Evolutionary conservation across 1,140 invertebrate species (phyloP).

Genomic region (Pomacea maculata): DNA sequence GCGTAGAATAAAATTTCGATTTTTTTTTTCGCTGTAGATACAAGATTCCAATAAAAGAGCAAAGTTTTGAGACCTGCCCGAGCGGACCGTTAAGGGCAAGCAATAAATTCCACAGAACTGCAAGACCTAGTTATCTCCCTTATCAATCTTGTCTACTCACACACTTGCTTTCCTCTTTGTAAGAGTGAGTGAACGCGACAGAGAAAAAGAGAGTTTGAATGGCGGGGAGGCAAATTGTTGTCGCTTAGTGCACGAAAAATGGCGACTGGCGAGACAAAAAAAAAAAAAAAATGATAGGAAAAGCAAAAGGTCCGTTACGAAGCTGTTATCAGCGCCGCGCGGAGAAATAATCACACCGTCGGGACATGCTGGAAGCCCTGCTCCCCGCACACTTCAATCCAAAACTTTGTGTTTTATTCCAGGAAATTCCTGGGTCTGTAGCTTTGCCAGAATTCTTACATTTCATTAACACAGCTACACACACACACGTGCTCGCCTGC

Average conservation of each 20-base stretch:
- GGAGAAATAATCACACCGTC: background rate
- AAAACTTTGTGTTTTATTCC: background rate
- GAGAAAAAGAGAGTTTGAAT: background rate
- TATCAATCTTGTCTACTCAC: too few relatives aligned
- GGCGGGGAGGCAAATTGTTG: background rate
- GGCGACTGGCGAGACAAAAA: background rate
- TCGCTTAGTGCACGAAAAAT: background rate
- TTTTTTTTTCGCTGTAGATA: background rate
- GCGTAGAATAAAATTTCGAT: background rate
- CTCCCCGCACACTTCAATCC: background rate
- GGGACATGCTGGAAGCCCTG: background rate
- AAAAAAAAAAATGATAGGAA: too few relatives aligned
- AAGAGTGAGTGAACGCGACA: background rate
- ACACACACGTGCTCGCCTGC: background rate
- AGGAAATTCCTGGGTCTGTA: background rate
- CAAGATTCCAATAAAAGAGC: background rate
- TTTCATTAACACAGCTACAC: background rate
- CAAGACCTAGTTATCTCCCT: background rate
- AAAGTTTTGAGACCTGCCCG: background rate
- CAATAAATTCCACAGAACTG: background rate
- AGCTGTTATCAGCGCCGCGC: background rate
- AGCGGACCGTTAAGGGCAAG: background rate
- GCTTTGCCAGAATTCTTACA: background rate
- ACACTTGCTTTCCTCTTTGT: background rate
- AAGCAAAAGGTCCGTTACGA: too few relatives aligned